phyloP scores from a whole-genome alignment of 2,113 vertebrate genomes.

The Pyxicephalus adspersus region DNA sequence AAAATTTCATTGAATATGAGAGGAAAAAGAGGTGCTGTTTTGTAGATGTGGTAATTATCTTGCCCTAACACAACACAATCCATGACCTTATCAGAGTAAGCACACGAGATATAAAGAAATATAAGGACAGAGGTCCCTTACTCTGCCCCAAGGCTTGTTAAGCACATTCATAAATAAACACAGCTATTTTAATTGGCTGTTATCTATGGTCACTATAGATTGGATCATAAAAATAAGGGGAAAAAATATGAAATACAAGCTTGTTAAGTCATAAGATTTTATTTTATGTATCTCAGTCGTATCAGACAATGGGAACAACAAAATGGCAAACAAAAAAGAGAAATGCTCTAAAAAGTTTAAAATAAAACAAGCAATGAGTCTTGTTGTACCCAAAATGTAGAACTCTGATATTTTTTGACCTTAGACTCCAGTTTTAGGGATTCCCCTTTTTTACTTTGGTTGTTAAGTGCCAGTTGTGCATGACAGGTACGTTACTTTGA shows the following conservation, averaged over 20 bases:
- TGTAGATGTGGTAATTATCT: conserved; percentile 29
- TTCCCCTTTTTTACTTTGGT: no score
- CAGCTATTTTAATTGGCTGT: conserved; percentile 44
- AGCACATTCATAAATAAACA: conserved; percentile 4
- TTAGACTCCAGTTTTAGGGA: no score
- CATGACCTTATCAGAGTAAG: conserved; percentile 11
- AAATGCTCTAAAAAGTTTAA: no score
- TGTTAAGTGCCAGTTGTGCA: no score
- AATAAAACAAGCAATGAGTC: no score
- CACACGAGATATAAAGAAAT: conserved; percentile 13
- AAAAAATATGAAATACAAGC: not conserved
- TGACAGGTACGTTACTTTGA: no score
- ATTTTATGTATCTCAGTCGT: not conserved
- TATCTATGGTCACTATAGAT: conserved; percentile 10
- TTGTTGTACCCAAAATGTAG: no score
- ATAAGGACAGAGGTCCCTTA: conserved; percentile 9
- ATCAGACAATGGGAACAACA: not conserved
- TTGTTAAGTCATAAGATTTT: not conserved
- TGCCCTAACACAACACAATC: not conserved
- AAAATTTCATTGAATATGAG: conserved; percentile 4
- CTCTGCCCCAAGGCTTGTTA: conserved; percentile 27
- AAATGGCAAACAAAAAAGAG: no score
- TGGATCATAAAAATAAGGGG: not conserved
- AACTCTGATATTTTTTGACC: no score
- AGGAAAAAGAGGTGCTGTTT: conserved; percentile 8